These are phyloP conservation scores for Aplochiton taeniatus DNA, from an alignment of 2,797 vertebrate genomes.

Conservation along the genomic window DNA sequence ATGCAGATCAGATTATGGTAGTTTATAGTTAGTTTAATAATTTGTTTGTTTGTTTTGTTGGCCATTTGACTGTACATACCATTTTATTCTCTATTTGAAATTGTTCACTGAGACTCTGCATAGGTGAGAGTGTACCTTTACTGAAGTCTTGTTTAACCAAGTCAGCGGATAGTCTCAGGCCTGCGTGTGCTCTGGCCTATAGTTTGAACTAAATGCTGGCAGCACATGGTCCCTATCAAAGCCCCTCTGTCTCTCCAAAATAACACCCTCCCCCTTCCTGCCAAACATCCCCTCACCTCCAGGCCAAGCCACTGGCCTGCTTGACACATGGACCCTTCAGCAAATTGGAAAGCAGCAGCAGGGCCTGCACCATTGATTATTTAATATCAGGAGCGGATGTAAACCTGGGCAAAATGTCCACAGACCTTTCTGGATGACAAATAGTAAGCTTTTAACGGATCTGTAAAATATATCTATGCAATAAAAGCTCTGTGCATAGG, in stretches of 20 bases:
- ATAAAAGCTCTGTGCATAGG: not conserved
- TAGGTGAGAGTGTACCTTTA: too few relatives aligned
- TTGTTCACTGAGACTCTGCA: too few relatives aligned
- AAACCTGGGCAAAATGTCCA: conserved; percentile 1
- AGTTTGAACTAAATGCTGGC: conserved; percentile 1
- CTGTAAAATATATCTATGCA: not conserved
- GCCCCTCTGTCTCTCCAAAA: conserved; percentile 23
- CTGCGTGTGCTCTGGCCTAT: not conserved
- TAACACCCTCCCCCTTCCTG: not conserved
- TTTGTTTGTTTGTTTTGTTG: too few relatives aligned
- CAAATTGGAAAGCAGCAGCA: conserved; percentile 4
- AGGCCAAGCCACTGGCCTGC: not conserved
- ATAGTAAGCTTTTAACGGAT: not conserved
- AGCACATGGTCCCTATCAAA: conserved; percentile 7
- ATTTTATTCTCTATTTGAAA: too few relatives aligned
- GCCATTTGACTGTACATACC: too few relatives aligned
- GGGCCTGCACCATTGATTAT: conserved; percentile 2
- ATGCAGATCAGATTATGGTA: too few relatives aligned
- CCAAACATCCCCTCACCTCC: not conserved
- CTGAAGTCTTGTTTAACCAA: conserved; percentile 8
- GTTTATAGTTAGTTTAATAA: too few relatives aligned
- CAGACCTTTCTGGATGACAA: not conserved
- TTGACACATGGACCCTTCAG: conserved; percentile 7
- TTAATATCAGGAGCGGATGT: not conserved
- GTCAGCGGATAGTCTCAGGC: conserved; percentile 13